Percentiles rank a stretch among this genome's conserved stretches.
These are phyloP conservation scores for Enteromius trimaculatus DNA, from an alignment of 2,797 vertebrate species.

Conservation along the genomic window DNA sequence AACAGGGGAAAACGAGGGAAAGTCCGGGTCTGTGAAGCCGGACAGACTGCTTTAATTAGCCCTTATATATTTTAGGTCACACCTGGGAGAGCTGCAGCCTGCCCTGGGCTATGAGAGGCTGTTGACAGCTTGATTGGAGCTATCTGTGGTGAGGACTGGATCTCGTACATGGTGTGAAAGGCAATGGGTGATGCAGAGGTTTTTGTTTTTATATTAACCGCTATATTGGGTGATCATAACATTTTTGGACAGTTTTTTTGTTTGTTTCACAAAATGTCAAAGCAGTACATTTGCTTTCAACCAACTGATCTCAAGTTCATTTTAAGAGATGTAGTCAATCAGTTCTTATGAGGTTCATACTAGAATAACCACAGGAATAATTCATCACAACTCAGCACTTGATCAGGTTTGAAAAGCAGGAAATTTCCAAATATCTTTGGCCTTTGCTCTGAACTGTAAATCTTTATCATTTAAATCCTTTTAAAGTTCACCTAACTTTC, in stretches of 20 bases:
- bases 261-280: not conserved
- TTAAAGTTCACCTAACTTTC: not conserved
- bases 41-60: conserved; percentile 61
- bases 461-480: not conserved
- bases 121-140: conserved; percentile 63
- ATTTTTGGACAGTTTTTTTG: not conserved
- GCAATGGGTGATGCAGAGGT: conserved; percentile 33
- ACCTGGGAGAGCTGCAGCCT: conserved; percentile 60
- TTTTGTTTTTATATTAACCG: not conserved
- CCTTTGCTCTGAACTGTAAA: not conserved
- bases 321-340: not conserved
- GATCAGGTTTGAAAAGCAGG: not conserved
- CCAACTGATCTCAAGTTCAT: conserved; percentile 7
- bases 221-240: not conserved
- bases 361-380: not conserved
- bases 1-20: conserved; percentile 56
- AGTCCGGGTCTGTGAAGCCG: conserved; percentile 49
- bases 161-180: conserved; percentile 34
- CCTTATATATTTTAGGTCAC: conserved; percentile 49
- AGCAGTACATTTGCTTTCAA: not conserved
- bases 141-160: conserved; percentile 35
- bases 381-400: not conserved
- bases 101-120: conserved; percentile 61
- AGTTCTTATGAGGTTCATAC: not conserved
- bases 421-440: not conserved